Evolutionary conservation across 2,888 invertebrate species (phyloP).

Genomic region (Calameuta pallipes): DNA sequence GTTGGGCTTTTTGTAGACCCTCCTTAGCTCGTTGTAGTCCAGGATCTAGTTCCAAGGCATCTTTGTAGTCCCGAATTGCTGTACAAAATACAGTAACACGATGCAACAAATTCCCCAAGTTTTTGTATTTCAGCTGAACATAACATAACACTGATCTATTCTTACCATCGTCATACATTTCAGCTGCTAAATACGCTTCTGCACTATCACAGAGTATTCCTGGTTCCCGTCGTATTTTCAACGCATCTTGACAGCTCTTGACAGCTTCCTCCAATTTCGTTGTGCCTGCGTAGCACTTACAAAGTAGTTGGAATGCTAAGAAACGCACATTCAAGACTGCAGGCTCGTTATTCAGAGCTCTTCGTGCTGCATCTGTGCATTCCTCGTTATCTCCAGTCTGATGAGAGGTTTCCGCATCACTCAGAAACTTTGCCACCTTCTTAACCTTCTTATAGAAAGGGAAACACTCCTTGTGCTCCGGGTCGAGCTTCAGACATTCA

Average conservation of each 20-base stretch:
- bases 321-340: conserved; percentile 78
- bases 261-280: conserved; percentile 81
- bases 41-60: conserved; percentile 86
- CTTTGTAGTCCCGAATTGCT: conserved; percentile 89
- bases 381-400: conserved; percentile 74
- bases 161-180: conserved; percentile 90
- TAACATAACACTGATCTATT: conserved; percentile 2
- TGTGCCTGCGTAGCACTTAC: conserved; percentile 81
- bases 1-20: conserved; percentile 88
- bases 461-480: conserved; percentile 97
- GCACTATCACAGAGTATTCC: conserved; percentile 89
- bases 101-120: neutral
- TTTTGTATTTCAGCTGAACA: neutral
- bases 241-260: conserved; percentile 80
- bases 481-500: conserved; percentile 96
- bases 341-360: conserved; percentile 77
- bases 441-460: conserved; percentile 96
- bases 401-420: conserved; percentile 73
- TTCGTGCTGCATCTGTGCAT: conserved; percentile 78
- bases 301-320: conserved; percentile 81
- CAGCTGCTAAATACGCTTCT: conserved; percentile 89
- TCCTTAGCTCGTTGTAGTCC: conserved; percentile 86
- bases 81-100: conserved; percentile 33
- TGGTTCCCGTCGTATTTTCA: conserved; percentile 80
- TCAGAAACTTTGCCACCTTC: conserved; percentile 86